These are phyloP conservation scores for Semotilus atromaculatus DNA, from an alignment of 2,797 vertebrate species.

Conservation along the genomic window DNA sequence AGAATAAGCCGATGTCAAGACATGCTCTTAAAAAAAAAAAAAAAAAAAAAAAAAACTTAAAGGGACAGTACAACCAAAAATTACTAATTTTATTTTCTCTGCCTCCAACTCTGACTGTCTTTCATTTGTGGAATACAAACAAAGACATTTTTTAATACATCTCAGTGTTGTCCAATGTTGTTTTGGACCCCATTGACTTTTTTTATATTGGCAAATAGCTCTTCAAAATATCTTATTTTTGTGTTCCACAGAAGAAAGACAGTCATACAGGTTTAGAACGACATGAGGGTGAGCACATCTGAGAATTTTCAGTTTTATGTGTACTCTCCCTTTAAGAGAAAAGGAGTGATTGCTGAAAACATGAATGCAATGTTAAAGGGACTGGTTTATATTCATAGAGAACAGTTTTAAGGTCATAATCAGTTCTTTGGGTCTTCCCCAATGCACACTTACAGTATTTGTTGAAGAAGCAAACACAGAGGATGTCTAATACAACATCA, in stretches of 20 bases:
- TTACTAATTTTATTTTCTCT: too few relatives aligned
- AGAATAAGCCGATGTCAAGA: constrained; percentile 40
- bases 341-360: neutral
- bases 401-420: neutral
- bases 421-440: constrained; percentile 6
- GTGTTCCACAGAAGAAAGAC: neutral
- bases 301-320: neutral
- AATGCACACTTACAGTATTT: neutral
- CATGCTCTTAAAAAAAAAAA: neutral
- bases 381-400: neutral
- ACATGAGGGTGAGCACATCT: neutral
- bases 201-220: neutral
- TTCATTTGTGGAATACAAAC: neutral
- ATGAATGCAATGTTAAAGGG: neutral
- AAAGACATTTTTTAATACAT: neutral
- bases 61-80: neutral
- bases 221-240: neutral
- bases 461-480: constrained; percentile 10
- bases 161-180: neutral
- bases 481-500: neutral
- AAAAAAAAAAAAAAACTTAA: neutral
- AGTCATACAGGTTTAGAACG: neutral
- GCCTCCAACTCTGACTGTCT: neutral
- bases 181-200: neutral
- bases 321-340: constrained; percentile 8